Base-by-base conservation (phyloP, 92 coral and sea anemone genomes). In the Virgularia gustaviana region DNA sequence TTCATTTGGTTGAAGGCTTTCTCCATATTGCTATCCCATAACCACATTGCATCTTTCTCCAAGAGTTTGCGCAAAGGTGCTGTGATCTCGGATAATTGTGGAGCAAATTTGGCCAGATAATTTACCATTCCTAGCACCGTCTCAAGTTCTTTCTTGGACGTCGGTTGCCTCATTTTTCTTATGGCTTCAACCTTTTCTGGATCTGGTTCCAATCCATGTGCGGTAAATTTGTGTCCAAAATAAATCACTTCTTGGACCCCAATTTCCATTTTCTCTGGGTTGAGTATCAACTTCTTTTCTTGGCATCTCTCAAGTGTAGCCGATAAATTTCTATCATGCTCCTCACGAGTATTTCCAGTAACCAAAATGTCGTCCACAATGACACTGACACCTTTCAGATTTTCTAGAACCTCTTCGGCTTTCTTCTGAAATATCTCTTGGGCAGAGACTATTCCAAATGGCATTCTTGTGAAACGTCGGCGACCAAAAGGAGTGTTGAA, bases 51-150 rank as follows among this genome's bases (percentile, higher is more conserved):
- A 22, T 39, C 36, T 25, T 75, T 62, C 62, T 62, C 34, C 20
- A 43, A 15, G 8, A 62, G 33, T 9, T 41, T 25, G 16, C 73
- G 44, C 22, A 75, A 9, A 0, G 63, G 80, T 24, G 73, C 78
- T 34, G 70, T n/a, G 16, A 54, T 32, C 12, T 72, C 78, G 4
- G 78, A 18, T 8, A 72, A 22, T 6, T 47, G 33, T 24, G 68
- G 77, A 9, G 36, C 20, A 30, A 71, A 71, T 43, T 71, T 71
- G 49, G 77, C 77, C 22, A 71, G 77, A 66, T 71, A 71, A 6
- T 51, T 29, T 0, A 55, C 73, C 58, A 60, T 58, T 24, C 33
- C 72, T 10, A 76, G 49, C 38, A 9, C 6, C 32, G 38, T 59
- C 66, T 31, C 13, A 11, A 59, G 2, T 9, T 63, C 63, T 1